Evolutionary conservation across 2,888 invertebrate species (phyloP).

Genomic region (Holacanthella duospinosa): DNA sequence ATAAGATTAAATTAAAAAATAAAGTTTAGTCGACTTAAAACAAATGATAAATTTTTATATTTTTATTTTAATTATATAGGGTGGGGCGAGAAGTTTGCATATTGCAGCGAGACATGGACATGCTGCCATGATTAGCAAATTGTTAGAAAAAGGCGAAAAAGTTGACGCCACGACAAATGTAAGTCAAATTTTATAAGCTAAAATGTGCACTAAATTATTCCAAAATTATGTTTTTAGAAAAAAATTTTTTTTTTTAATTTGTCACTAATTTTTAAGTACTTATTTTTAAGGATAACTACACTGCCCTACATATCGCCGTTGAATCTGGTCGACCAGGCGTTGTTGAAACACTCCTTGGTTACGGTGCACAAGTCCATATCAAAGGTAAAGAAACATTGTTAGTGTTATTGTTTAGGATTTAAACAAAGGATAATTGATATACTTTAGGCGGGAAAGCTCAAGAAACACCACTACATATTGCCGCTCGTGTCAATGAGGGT

Average conservation of each 20-base stretch:
- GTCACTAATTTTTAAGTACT: not conserved
- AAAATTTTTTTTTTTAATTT: too few species aligned
- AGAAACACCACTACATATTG: constrained; percentile 94
- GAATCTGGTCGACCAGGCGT: constrained; percentile 87
- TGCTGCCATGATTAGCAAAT: constrained; percentile 89
- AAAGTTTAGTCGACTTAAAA: too few species aligned
- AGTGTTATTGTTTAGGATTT: not conserved
- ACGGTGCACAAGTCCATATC: constrained; percentile 94
- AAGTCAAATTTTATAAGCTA: constrained; percentile 42
- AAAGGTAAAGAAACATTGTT: constrained; percentile 48
- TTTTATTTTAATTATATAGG: constrained; percentile 49
- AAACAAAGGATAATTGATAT: not conserved
- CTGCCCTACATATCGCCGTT: constrained; percentile 94
- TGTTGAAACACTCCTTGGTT: constrained; percentile 88
- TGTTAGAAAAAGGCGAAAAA: constrained; percentile 90
- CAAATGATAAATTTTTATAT: too few species aligned
- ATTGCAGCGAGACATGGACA: constrained; percentile 95
- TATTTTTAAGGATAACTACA: constrained; percentile 74
- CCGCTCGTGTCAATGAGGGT: constrained; percentile 83
- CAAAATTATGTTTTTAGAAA: too few species aligned
- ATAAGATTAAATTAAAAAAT: too few species aligned
- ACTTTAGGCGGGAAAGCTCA: constrained; percentile 64
- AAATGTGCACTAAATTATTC: too few species aligned
- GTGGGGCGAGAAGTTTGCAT: constrained; percentile 93
- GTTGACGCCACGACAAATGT: constrained; percentile 93